Evolutionary conservation across 64 coral and sea anemone species (phyloP), one percentile per base, ranked within the genome.

Genomic region (Acropora yongei): DNA sequence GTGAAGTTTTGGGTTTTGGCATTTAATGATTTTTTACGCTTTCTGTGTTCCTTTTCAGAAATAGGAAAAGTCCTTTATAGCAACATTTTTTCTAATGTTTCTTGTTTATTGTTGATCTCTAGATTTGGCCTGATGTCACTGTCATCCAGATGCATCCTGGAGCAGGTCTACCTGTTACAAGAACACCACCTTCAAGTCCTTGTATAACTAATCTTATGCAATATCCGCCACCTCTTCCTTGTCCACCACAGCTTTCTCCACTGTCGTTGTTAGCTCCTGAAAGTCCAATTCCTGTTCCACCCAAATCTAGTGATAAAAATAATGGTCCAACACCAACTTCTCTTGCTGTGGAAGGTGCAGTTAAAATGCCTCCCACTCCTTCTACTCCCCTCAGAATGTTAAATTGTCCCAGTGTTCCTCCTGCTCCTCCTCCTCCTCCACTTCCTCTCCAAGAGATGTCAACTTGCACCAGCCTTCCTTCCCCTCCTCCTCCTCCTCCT

Each of bases 161-260:
- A 76, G 86, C 51, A 42, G 48, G 69, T 9, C 30, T 88, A 18
- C 55, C 74, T 50, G 69, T 67, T 6, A 76, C 91, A 47, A 49
- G 84, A 39, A 93, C 91, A 41, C 91, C 91, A 79, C 91, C 91
- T 50, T 82, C 76, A 8, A 93, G 91, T 45, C 91, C 91, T 47
- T 51, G 44, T 79, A 8, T 46, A 69, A 18, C 81, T 41, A 86
- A 18, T 41, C n/a, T 17, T 20, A 78, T 61, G 67, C 71, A 92
- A 19, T 80, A 87, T 87, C 83, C 91, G 39, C 84, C 78, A 78
- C 91, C 83, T 66, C 91, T 77, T 73, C 90, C 90, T 48, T 78
- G 74, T 58, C 82, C 91, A 42, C 82, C 84, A 76, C 2, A 75
- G 45, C 65, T 7, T 41, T 14, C 84, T 14, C 16, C 57, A 17